phyloP scores from a whole-genome alignment of 92 coral and sea anemone genomes.

The Montipora capitata region DNA sequence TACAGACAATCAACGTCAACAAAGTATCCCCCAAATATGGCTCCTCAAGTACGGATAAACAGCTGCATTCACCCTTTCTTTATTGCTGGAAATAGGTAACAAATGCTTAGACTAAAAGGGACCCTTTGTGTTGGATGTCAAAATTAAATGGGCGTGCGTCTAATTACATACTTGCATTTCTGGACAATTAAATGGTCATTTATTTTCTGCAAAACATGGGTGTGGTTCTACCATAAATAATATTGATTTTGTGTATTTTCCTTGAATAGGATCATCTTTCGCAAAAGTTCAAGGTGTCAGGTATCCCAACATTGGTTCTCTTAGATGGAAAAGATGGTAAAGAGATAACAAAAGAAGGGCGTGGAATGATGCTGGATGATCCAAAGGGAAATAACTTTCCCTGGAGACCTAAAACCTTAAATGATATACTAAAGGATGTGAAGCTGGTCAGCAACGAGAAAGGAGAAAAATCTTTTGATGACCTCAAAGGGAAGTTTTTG shows the following conservation, averaged over 20 bases:
- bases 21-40: no score
- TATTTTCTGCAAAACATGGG: no score
- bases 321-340: slow-evolving; percentile 93
- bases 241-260: background rate
- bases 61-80: no score
- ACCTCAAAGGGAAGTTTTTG: slow-evolving; percentile 86
- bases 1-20: no score
- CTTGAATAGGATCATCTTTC: slow-evolving; percentile 84
- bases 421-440: slow-evolving; percentile 67
- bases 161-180: no score
- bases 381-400: slow-evolving; percentile 88
- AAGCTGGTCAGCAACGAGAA: slow-evolving; percentile 71
- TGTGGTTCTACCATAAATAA: background rate
- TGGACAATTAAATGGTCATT: no score
- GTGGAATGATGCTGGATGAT: slow-evolving; percentile 76
- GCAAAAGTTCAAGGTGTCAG: slow-evolving; percentile 87
- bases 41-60: no score
- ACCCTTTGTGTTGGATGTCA: no score
- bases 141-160: no score
- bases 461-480: slow-evolving; percentile 71
- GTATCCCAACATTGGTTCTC: slow-evolving; percentile 95
- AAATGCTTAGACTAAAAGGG: no score
- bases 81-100: no score
- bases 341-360: slow-evolving; percentile 87
- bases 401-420: slow-evolving; percentile 87